Conservation (phyloP, 2,797 vertebrate species). For the Chloroceryle amazona region DNA sequence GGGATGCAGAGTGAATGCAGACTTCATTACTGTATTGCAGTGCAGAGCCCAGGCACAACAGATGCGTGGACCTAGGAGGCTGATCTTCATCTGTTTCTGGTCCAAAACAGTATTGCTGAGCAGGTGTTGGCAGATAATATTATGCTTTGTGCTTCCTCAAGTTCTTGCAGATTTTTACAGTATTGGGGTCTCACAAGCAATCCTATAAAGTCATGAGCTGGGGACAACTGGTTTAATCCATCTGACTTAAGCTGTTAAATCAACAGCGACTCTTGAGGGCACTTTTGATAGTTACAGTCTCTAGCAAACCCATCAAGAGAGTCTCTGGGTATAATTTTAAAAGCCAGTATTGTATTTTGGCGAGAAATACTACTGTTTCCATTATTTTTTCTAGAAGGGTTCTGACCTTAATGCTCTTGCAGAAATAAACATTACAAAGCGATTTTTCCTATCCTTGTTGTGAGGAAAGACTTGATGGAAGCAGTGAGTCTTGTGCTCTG, state of each 20-base stretch:
- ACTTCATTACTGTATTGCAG: background rate
- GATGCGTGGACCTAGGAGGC: background rate
- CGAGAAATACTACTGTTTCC: background rate
- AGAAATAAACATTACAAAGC: background rate
- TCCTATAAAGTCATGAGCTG: background rate
- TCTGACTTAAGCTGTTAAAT: background rate
- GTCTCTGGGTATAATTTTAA: background rate
- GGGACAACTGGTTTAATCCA: background rate
- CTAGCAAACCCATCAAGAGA: background rate
- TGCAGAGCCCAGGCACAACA: rapidly evolving
- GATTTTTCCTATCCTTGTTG: background rate
- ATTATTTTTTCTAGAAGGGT: background rate
- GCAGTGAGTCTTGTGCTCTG: background rate
- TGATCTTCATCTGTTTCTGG: background rate
- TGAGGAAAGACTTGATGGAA: background rate
- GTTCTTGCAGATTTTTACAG: background rate
- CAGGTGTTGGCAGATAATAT: rapidly evolving
- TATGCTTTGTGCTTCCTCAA: background rate
- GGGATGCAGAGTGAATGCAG: background rate
- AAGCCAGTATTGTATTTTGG: background rate
- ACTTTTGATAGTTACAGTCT: background rate
- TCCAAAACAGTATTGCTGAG: background rate
- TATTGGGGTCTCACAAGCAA: background rate
- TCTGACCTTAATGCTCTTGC: background rate
- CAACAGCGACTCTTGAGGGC: background rate